Conservation (phyloP, 2,113 vertebrate species). For the Probosciger aterrimus region DNA sequence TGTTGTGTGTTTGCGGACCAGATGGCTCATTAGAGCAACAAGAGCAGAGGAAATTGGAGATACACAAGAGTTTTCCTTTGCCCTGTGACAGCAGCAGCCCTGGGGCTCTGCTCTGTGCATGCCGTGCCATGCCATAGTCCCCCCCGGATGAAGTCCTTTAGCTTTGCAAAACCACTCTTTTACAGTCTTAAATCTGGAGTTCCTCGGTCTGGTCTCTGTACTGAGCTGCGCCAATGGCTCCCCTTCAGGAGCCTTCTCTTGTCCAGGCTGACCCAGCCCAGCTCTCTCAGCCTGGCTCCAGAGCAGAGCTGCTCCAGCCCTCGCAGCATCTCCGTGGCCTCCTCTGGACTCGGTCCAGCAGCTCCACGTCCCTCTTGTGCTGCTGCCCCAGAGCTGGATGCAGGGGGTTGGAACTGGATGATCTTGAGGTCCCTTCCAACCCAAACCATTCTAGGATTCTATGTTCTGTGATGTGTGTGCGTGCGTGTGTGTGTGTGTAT, state of each 20-base stretch:
- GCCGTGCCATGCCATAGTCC: neutral
- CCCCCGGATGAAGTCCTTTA: neutral
- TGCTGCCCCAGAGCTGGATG: neutral
- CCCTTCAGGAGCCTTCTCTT: neutral
- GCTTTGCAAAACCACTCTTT: neutral
- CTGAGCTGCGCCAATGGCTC: neutral
- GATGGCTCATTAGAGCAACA: conserved; percentile 45
- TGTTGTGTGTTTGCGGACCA: neutral
- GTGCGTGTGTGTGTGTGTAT: neutral
- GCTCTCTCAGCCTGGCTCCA: neutral
- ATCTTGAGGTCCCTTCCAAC: neutral
- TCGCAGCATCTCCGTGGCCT: neutral
- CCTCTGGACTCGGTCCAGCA: neutral
- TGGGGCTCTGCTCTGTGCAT: neutral
- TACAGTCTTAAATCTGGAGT: neutral
- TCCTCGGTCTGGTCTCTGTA: neutral
- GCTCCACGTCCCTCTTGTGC: neutral
- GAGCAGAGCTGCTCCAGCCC: neutral
- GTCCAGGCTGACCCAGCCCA: neutral
- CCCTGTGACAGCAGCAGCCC: conserved; percentile 27
- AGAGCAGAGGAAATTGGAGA: conserved; percentile 41
- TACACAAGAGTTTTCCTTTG: neutral
- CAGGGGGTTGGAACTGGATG: neutral
- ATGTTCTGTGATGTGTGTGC: neutral
- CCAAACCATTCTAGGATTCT: neutral